Evolutionary conservation across 2,888 invertebrate genomes (phyloP), one percentile per base, ranked within the genome.

Genomic region (Portevinia maculata): DNA sequence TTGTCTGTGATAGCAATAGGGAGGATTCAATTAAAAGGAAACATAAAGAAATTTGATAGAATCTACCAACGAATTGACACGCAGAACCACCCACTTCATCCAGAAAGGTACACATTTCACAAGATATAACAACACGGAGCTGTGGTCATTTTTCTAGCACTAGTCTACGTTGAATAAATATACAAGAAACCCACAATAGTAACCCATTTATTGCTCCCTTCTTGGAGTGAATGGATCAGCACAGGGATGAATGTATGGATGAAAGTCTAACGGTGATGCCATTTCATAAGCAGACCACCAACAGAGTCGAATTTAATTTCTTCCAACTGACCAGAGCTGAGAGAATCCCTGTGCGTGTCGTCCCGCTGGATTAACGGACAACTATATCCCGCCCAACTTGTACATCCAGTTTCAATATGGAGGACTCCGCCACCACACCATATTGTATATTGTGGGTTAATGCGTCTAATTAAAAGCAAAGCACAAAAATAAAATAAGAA

Each of bases 401-500:
- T 41, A 70, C 50, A 64, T 59, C 34, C 41, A 70, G 34, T 57
- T 59, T 24, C 64, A 64, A 71, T 62, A 52, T 64, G 28, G 64
- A 57, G 52, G 30, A 28, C 37, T 46, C 55, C 41, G 41, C 52
- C 52, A 3, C 17, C 17, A 15, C 19, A 32, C 57, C 57, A 21
- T 74, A 79, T 75, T 70, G 69, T 75, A 81, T 81, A n/a, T n/a
- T n/a, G 59, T 76, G 75, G 75, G 64, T 75, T 75, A 81, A 81
- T 81, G 81, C 75, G 75, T 70, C 75, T 81, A 81, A 81, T 81
- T 81, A 81, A 81, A 79, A 69, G 75, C 57, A 75, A 75, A 70
- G 75, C 79, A 76, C 69, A 37, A 64, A 70, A 75, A 75, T 60
- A 64, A 81, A 75, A 52, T 70, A 81, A 74, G 74, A 74, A 74